Evolutionary conservation across 2,888 invertebrate species (phyloP), one percentile per base, ranked within the genome.

Genomic region (Drosophila atripex): DNA sequence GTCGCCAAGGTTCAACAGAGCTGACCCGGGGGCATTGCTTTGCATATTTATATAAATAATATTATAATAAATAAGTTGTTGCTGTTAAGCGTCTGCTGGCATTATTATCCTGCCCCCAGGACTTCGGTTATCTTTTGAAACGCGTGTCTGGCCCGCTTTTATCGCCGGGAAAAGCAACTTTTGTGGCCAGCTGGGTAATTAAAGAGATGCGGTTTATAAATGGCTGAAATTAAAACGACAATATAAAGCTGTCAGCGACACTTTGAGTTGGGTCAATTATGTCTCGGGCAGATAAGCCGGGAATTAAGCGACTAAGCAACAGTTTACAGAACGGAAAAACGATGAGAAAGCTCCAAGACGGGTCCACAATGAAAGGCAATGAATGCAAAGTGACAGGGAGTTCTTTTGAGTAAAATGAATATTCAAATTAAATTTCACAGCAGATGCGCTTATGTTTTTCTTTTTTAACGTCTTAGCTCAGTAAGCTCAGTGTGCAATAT

Each of bases 11-110:
- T 49, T 71, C 65, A 61, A 41, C 43, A 38, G 30, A 47, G 61
- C 58, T 60, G 61, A 54, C 70, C 52, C 57, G 23, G 50, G 43
- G 43, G 51, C 57, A 54, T 63, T 78, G 35, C 43, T 73, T 58
- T 76, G 76, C 71, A 76, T 78, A 84, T 72, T 79, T 73, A 73
- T 76, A 68, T 73, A 84, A 86, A 86, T 84, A 80, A 80, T 82
- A 78, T 80, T 82, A 84, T 78, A 86, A 86, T 82, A 82, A 86
- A 82, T 82, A 82, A 82, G 82, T 76, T 80, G 73, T 68, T 72
- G 85, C 76, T 68, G 76, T 80, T 80, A 80, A 80, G 76, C 73
- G 80, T 84, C 82, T 64, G 63, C 65, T 30, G 58, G 85, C 80
- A 80, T 71, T 86, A 77, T 69, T 70, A 51, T 46, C 41, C 57